A percentile compares a stretch with the other conserved stretches of the same genome.
These are phyloP conservation scores for Morelia viridis DNA, from an alignment of 2,797 vertebrate species.

Conservation along the genomic window DNA sequence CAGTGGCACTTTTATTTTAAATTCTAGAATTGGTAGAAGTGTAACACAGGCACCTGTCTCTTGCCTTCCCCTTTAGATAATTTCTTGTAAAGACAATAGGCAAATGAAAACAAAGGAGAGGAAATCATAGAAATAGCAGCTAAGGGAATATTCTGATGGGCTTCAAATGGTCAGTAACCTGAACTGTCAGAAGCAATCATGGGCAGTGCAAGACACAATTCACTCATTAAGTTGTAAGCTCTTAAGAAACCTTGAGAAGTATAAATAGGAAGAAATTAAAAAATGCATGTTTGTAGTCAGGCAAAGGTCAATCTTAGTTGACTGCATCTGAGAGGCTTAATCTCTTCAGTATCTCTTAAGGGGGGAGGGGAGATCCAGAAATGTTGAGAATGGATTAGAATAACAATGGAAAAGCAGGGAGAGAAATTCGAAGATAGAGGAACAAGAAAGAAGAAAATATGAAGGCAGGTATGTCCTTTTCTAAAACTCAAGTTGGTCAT, in stretches of 20 bases:
- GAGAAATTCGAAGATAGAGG: neutral
- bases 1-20: neutral
- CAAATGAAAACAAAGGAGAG: neutral
- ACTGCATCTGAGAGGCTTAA: neutral
- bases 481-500: neutral
- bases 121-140: neutral
- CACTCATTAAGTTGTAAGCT: neutral
- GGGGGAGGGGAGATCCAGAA: neutral
- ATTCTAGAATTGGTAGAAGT: neutral
- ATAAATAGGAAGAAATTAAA: neutral
- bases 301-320: neutral
- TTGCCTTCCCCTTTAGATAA: neutral
- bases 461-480: neutral
- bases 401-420: neutral
- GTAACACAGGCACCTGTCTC: neutral
- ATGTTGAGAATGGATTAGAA: neutral
- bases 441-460: neutral
- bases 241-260: neutral
- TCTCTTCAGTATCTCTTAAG: neutral
- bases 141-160: neutral
- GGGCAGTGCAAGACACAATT: neutral
- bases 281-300: neutral
- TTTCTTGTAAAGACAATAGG: neutral
- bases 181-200: neutral
- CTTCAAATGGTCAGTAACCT: neutral